Percentiles rank a stretch among this genome's conserved stretches.
phyloP scores from a whole-genome alignment of 2,888 invertebrate genomes.

The Timema podura region DNA sequence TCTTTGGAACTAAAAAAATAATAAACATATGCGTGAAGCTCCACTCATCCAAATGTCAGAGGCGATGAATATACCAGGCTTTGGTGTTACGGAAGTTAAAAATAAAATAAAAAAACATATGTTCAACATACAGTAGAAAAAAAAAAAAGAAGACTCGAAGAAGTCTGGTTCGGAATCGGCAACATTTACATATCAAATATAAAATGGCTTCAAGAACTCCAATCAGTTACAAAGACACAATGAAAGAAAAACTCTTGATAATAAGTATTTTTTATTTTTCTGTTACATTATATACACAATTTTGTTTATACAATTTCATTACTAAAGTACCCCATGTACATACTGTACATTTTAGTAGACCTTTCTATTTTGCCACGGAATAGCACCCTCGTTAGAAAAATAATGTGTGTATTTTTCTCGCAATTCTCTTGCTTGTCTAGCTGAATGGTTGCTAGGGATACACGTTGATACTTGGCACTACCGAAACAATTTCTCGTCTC shows the following conservation, averaged over 20 bases:
- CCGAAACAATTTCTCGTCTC: not conserved
- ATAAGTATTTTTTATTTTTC: not conserved
- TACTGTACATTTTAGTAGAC: not conserved
- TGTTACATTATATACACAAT: not conserved
- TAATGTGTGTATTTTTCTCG: not conserved
- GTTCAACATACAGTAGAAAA: not conserved
- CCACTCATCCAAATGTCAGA: not conserved
- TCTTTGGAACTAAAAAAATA: not conserved
- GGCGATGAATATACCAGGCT: slow-evolving; percentile 1
- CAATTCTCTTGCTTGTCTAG: slow-evolving; percentile 4
- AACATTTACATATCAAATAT: not conserved
- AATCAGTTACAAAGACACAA: not conserved
- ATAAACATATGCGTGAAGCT: not conserved
- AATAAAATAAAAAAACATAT: not conserved
- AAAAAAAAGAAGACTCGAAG: not conserved
- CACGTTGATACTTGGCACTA: not conserved
- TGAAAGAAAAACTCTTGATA: not conserved
- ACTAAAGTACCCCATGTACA: not conserved
- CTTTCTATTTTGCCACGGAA: not conserved
- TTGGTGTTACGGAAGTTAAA: not conserved
- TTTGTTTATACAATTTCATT: not conserved
- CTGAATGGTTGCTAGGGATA: not conserved
- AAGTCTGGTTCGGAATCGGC: not conserved
- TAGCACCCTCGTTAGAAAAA: not conserved
- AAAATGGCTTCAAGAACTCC: not conserved